Conservation (phyloP, 2,797 vertebrate species). For the Avahi laniger region DNA sequence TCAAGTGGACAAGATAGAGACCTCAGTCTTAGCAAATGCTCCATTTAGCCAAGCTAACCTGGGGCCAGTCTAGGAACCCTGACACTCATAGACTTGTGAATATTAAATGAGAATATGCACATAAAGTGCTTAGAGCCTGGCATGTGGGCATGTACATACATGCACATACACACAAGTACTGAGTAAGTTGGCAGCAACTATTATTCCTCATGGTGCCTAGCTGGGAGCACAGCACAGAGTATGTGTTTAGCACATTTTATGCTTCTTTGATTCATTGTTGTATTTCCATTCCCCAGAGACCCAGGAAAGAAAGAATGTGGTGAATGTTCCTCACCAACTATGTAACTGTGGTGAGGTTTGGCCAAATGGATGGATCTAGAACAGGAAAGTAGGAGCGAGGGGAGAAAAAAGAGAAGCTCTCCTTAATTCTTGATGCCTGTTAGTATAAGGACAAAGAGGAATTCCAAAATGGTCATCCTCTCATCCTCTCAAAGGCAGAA, state of each 20-base stretch:
- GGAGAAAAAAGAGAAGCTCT: background rate
- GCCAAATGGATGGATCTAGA: background rate
- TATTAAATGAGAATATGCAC: background rate
- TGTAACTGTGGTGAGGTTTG: background rate
- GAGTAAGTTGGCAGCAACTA: background rate
- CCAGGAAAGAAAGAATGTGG: background rate
- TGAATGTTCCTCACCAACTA: background rate
- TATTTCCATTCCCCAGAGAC: background rate
- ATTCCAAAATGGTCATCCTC: background rate
- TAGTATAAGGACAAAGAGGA: background rate
- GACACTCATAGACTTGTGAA: background rate
- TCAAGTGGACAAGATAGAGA: background rate
- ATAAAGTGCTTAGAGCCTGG: background rate
- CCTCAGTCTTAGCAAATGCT: background rate
- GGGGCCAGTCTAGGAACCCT: background rate
- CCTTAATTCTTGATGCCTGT: background rate
- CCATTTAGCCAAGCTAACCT: background rate
- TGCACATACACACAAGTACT: background rate
- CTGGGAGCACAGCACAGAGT: background rate
- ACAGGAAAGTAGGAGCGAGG: background rate
- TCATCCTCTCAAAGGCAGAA: background rate
- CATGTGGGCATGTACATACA: background rate
- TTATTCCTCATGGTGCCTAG: background rate
- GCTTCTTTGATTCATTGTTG: background rate
- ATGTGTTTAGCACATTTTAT: background rate